Percentiles rank a stretch among this genome's conserved stretches.
Conservation (phyloP, 2,113 vertebrate species). For the Prionailurus viverrinus region DNA sequence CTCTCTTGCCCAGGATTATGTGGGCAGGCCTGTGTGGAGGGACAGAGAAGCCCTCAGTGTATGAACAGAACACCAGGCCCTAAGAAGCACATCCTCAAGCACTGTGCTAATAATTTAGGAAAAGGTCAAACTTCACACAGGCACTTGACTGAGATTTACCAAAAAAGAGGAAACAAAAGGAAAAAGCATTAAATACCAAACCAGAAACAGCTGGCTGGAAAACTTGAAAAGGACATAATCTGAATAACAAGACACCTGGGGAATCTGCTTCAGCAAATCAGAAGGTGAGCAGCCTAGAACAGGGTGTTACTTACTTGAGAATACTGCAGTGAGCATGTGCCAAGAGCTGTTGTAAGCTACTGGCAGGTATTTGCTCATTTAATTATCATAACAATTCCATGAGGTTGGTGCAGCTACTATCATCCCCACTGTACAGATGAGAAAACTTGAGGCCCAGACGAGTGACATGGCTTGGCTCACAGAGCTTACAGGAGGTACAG, state of each 20-base stretch:
- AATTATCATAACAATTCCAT: neutral
- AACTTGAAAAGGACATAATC: conserved; percentile 7
- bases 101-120: neutral
- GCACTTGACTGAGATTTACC: neutral
- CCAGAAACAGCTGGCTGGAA: neutral
- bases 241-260: neutral
- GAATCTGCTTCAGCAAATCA: neutral
- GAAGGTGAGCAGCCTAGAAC: neutral
- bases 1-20: neutral
- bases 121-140: conserved; percentile 36
- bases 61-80: neutral
- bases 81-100: neutral
- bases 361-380: neutral
- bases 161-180: neutral
- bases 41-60: neutral
- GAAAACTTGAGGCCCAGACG: neutral
- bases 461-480: neutral
- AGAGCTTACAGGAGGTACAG: neutral
- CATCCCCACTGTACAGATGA: neutral
- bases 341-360: neutral
- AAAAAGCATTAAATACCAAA: conserved; percentile 4
- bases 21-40: neutral
- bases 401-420: neutral
- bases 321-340: neutral
- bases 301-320: neutral